Base-by-base conservation (phyloP, 2,113 vertebrate species). In the Odocoileus virginianus region DNA sequence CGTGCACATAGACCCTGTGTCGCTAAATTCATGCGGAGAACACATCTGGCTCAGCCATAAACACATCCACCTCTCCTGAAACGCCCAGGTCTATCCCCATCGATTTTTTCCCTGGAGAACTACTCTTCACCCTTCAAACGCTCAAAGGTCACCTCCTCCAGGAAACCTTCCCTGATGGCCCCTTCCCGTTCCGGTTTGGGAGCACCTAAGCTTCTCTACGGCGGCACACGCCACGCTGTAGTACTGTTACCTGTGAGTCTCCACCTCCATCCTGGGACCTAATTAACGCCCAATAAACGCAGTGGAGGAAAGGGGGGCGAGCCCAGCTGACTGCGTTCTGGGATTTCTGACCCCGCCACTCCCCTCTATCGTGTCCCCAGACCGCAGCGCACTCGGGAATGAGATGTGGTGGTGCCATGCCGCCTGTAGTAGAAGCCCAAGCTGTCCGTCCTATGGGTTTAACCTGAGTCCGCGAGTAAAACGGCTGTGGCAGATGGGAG, bases 81-180 rank as follows among this genome's bases (percentile, higher is more conserved):
- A 74, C 25, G 74, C 87, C 21, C 36, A 5, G 27, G 43, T 87
- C 64, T 79, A 13, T 60, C 74, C 71, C 55, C 83, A 57, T 6
- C 2, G 0, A 57, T 45, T 84, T 82, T 82, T 88, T 30, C 33
- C 82, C 33, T 43, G 33, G 11, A 21, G 8, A 91, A 7, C 36
- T 9, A 30, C 58, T 54, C 23, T 43, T 90, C 71, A 21, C 6
- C 10, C 71, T 55, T 33, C 47, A 14, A 14, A 67, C 1, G 4
- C 25, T 3, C 87, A 50, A 36, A 85, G 16, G 27, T 45, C 61
- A 28, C 84, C 85, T 89, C 76, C 52, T 94, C 93, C 25, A 2
- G 50, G 78, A 95, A 97, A 71, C 23, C 78, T 89, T 74, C 83
- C 54, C 40, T 33, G 55, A 83, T 40, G 13, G 3, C 33, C 50